Evolutionary conservation across 2,797 vertebrate genomes (phyloP), one percentile per base, ranked within the genome.

Genomic region (Sitta carolinensis): DNA sequence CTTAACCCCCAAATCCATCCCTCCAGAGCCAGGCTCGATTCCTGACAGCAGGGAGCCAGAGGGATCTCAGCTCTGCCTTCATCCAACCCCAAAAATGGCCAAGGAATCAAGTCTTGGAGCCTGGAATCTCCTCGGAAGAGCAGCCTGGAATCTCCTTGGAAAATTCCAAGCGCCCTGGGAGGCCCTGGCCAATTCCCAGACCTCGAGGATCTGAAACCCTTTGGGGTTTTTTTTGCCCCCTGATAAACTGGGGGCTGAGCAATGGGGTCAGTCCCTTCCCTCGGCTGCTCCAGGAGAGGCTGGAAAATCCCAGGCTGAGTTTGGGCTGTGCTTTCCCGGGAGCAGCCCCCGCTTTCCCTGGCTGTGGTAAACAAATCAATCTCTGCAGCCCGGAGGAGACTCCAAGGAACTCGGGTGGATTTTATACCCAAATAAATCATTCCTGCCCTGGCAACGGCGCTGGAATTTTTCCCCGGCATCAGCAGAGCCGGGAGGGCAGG

Each of bases 211-310:
- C 9, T 0, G 4, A 11, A 26, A 13, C 13, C 0, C 11, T 74
- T 42, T 1, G 16, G 30, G 43, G 8, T 3, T 22, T 7, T 34
- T 57, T 18, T 34, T 11, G 15, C 19, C n/a, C 30, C 48, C 23
- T 2, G 0, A 10, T 29, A 21, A 29, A 8, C 7, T 3, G 0
- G 26, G 27, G 4, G n/a, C 27, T 10, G 25, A 64, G 29, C 26
- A 10, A 4, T n/a, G 58, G 38, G 34, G 11, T 43, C 23, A 2
- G 8, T 27, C 11, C 34, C 75, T 73, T 70, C 52, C 67, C 22
- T 66, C 3, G 0, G 40, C 40, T 3, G 27, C 27, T 85, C 25
- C 63, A 4, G 64, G 50, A 38, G 27, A 15, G 64, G 48, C 83
- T 68, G 50, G 57, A 64, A 81, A 75, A 14, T 13, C 36, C 40